Conservation (phyloP, 1,140 invertebrate species). For the Stegodyphus mimosarum region DNA sequence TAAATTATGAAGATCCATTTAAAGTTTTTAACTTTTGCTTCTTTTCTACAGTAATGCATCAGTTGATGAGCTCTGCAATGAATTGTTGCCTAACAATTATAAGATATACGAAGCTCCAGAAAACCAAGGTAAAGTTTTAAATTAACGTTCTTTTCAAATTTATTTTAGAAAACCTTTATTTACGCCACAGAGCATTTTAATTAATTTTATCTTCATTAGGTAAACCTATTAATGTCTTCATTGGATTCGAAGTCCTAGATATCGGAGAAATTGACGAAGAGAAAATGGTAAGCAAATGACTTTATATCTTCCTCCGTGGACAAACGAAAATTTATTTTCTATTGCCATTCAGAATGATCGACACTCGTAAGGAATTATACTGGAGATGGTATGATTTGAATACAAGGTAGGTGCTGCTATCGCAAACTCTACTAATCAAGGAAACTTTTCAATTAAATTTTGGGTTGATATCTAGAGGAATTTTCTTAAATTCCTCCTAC, state of each 20-base stretch:
- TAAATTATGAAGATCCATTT: no score
- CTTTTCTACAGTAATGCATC: neutral
- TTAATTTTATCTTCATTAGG: neutral
- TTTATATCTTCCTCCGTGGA: no score
- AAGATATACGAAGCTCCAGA: slow-evolving; percentile 29
- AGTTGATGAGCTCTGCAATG: slow-evolving; percentile 2
- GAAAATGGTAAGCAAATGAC: neutral
- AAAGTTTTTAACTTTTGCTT: neutral
- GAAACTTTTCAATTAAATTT: no score
- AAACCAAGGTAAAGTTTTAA: neutral
- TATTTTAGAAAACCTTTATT: neutral
- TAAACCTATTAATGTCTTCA: slow-evolving; percentile 9
- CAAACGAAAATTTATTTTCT: no score
- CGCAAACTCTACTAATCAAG: no score
- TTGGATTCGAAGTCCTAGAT: slow-evolving; percentile 30
- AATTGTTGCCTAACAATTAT: slow-evolving; percentile 1
- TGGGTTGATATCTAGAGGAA: no score
- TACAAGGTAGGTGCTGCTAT: no score
- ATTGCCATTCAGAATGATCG: no score
- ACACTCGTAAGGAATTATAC: no score
- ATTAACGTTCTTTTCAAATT: neutral
- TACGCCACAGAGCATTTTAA: no score
- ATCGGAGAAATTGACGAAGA: slow-evolving; percentile 24
- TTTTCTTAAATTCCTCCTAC: no score
- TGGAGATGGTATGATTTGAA: no score